Percentiles rank a stretch among this genome's conserved stretches.
These are phyloP conservation scores for Masnerella sp. DNA, from an alignment of 2,888 invertebrate genomes.

Conservation along the genomic window DNA sequence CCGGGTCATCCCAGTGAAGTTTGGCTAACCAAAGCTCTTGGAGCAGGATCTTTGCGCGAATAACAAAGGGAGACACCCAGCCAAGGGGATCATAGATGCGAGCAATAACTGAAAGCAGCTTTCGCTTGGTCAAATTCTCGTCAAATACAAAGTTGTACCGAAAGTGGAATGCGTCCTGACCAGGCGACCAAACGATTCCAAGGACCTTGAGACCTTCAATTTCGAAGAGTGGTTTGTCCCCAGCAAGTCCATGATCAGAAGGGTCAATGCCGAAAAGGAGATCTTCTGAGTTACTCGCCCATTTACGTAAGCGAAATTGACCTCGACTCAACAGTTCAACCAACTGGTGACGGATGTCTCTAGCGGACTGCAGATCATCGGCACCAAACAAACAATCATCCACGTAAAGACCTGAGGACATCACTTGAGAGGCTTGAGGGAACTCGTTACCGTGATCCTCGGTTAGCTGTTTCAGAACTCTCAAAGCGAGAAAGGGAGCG, in stretches of 20 bases:
- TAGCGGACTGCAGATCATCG: neutral
- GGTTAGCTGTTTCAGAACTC: neutral
- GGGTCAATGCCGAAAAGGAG: neutral
- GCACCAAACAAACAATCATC: slow-evolving; percentile 1
- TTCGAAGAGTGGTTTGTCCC: no score
- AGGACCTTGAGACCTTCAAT: no score
- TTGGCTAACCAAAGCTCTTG: no score
- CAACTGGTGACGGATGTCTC: neutral
- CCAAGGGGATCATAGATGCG: no score
- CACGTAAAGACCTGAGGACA: neutral
- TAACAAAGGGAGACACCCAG: no score
- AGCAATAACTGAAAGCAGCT: no score
- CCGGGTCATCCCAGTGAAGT: no score
- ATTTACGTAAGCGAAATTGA: neutral
- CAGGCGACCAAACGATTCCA: no score
- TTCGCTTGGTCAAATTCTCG: no score
- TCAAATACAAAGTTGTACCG: no score
- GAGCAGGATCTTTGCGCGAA: no score
- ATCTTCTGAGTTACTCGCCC: neutral
- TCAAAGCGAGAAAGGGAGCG: slow-evolving; percentile 2
- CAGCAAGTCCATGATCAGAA: neutral
- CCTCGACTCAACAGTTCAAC: neutral
- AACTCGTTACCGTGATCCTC: neutral
- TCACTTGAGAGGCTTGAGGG: neutral
- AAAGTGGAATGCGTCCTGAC: no score